Evolutionary conservation across 2,113 vertebrate species (phyloP), one percentile per base, ranked within the genome.

Genomic region (Lanius ludovicianus): DNA sequence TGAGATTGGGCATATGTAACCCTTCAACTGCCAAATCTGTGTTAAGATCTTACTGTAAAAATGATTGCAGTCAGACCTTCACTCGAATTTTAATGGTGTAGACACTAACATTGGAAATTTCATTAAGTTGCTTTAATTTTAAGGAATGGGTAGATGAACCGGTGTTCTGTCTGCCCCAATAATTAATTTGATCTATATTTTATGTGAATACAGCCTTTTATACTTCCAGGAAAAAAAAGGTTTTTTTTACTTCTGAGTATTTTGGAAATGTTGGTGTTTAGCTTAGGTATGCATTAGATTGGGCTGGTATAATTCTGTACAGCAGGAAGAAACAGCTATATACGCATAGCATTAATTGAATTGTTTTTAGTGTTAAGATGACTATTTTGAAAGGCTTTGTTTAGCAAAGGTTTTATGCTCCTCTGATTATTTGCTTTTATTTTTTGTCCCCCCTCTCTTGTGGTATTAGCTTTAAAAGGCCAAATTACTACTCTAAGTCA

Each of bases 401-500:
- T 75, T 97, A 94, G 80, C 79, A 90, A 95, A 96, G 89, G 50
- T 87, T 89, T 90, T 94, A 28, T 94, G 65, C 83, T 91, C 35
- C 67, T 70, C 60, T 96, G 46, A 88, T 74, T 76, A 31, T 76
- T 80, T 77, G 56, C 60, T 83, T 88, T 31, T 73, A 28, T 7
- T 60, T 81, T 88, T 80, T 41, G 6, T 41, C 12, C 47, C 19
- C 49, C 16, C 15, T 62, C 68, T 87, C 79, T 69, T 94, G 10
- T 77, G 56, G 86, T 94, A 68, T 84, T 92, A 95, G 73, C 50
- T 71, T 94, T 95, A 82, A 97, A 95, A 97, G 93, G 79, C 93
- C 95, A 96, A 97, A 87, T 95, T 89, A 89, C 90, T 96, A 73
- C 91, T 88, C 42, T 95, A 96, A 97, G 90, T 93, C 93, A 93